Evolutionary conservation across 2,113 vertebrate species (phyloP), one percentile per base, ranked within the genome.

Genomic region (Epinephelus cyanopodus): DNA sequence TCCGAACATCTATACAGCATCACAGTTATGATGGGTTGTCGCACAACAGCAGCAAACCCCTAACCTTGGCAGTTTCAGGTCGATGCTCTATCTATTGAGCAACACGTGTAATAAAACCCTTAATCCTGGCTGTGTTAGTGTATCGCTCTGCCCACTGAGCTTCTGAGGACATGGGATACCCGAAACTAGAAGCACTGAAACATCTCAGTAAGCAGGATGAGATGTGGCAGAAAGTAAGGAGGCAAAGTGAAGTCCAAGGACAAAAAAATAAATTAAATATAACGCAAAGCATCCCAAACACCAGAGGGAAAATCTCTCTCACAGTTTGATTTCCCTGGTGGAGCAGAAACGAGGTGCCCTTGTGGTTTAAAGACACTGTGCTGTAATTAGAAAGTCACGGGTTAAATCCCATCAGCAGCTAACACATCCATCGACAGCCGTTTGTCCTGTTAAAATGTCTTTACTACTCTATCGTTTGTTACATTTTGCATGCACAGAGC

Each of bases 21-120:
- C 71, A 11, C 37, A 54, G 19, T 48, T 57, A 4, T 21, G 52
- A 70, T n/a, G 54, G 57, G n/a, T 19, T 75, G 67, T 67, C 66
- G 62, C 62, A 15, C 19, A 50, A 61, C 42, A 48, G 58, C 23
- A 29, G 15, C 66, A 3, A 57, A 60, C 6, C 33, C 18, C 60
- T 83, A 64, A 90, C 85, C 86, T 88, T 78, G 82, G 70, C 71
- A 37, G 57, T 47, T 57, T 52, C 60, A 37, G 87, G 88, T 83
- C 61, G 53, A 48, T 77, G 86, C 79, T 78, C 52, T 29, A 79
- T 82, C 81, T 77, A 52, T 82, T 80, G 88, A 90, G 68, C 88
- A 23, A 68, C 83, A 87, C 77, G 54, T 68, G 76, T 88, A 62
- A 83, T 89, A 79, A 91, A 90, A 85, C 48, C 82, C 65, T 82